Base-by-base conservation (phyloP, 2,888 invertebrate species). In the Elmis aenea region DNA sequence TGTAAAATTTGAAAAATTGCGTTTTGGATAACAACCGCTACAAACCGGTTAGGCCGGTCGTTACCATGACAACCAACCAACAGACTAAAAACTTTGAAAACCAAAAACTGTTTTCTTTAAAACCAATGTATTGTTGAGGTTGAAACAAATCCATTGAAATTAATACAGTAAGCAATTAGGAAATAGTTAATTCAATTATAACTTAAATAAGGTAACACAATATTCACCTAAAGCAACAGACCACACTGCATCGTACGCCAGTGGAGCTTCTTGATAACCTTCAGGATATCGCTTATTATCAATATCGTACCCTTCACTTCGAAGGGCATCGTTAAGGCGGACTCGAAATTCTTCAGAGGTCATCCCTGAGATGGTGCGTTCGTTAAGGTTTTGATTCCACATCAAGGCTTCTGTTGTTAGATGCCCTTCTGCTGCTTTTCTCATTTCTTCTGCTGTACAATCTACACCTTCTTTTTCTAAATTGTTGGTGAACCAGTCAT, bases 181-280 rank as follows among this genome's bases (percentile, higher is more conserved):
- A n/a, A n/a, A n/a, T n/a, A n/a, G n/a, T n/a, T n/a, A n/a, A n/a
- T n/a, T n/a, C n/a, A n/a, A n/a, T n/a, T n/a, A n/a, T n/a, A n/a
- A n/a, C n/a, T n/a, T n/a, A n/a, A n/a, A n/a, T n/a, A n/a, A n/a
- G n/a, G n/a, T n/a, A n/a, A n/a, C n/a, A 8, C 18, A 18, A 12
- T 34, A 44, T 55, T 61, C 69, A 86, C 86, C 94, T 60, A 99
- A 72, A 21, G 97, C 97, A 16, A 97, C 86, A 22, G 97, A 93
- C 99, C 99, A 99, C 28, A 99, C 92, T 5, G 99, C 99, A 69
- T 99, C 99, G 65, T 99, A 99, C 26, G 99, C 99, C 36, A 99
- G 70, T 0, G 99, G 99, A 4, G 99, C 97, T 70, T 99, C 99
- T 61, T 92, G 91, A 69, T 95, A 95, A 6, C 96, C 95, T 66